These are phyloP conservation scores for Leucophora obtusa DNA, from an alignment of 2,888 invertebrate genomes.

Conservation along the genomic window DNA sequence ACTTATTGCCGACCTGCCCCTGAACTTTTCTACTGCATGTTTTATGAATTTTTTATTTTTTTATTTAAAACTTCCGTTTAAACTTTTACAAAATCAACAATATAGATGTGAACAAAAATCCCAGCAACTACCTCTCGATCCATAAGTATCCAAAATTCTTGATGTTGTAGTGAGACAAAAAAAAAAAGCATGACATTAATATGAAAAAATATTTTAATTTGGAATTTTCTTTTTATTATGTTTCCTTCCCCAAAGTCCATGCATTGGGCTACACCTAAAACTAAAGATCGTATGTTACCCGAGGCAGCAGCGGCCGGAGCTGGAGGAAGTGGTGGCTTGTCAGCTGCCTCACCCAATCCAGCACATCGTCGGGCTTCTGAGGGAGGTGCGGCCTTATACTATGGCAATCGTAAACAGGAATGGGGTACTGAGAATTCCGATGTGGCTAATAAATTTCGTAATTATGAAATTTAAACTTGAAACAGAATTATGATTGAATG, in stretches of 20 bases:
- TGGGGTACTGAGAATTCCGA: conserved; percentile 89
- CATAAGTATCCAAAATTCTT: conserved; percentile 54
- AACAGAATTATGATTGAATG: neutral
- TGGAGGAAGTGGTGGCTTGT: conserved; percentile 81
- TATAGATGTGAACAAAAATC: conserved; percentile 36
- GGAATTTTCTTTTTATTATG: neutral
- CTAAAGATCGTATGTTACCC: conserved; percentile 91
- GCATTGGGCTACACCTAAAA: conserved; percentile 95
- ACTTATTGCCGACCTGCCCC: too few relatives aligned
- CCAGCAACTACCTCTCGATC: conserved; percentile 63
- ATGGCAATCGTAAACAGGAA: conserved; percentile 80
- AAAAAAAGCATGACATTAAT: conserved; percentile 24
- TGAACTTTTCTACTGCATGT: neutral
- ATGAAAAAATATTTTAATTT: neutral
- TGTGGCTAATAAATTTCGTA: conserved; percentile 91
- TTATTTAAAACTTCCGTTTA: neutral
- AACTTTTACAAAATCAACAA: neutral
- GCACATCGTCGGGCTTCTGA: conserved; percentile 88
- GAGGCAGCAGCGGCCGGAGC: conserved; percentile 78
- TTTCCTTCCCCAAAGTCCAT: conserved; percentile 83
- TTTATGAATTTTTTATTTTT: neutral
- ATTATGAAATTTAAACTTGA: conserved; percentile 89
- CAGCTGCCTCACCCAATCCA: conserved; percentile 80
- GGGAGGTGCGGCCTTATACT: conserved; percentile 90
- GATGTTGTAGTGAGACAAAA: conserved; percentile 31